Evolutionary conservation across 1,140 invertebrate genomes (phyloP).

Genomic region (Idris sp.): DNA sequence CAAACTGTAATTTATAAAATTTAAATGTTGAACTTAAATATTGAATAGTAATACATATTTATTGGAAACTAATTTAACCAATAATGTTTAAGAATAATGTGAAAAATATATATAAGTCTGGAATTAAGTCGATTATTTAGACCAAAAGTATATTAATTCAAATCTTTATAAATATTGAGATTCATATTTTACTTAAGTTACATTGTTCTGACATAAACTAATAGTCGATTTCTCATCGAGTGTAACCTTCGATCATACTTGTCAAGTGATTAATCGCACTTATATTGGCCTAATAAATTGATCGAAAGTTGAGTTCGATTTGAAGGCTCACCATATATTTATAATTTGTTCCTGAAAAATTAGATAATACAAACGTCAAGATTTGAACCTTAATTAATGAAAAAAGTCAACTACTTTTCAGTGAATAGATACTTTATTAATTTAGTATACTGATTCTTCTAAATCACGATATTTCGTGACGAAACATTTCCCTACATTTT

Average conservation of each 20-base stretch:
- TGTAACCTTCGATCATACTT: conserved; percentile 45
- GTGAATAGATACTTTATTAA: conserved; percentile 11
- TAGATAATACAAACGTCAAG: conserved; percentile 11
- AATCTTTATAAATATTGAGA: conserved; percentile 25
- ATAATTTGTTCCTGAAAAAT: too few species aligned
- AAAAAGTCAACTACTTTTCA: too few species aligned
- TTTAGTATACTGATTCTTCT: not conserved
- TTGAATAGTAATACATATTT: too few species aligned
- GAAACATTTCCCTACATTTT: conserved; percentile 21
- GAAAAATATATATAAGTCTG: too few species aligned
- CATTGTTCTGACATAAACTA: conserved; percentile 52
- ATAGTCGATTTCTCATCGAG: conserved; percentile 41
- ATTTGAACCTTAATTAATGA: conserved; percentile 11
- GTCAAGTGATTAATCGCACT: conserved; percentile 49
- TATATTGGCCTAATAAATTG: conserved; percentile 47
- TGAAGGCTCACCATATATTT: conserved; percentile 28
- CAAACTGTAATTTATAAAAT: too few species aligned
- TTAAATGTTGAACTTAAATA: too few species aligned
- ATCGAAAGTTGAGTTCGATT: conserved; percentile 51
- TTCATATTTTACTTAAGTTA: conserved; percentile 37
- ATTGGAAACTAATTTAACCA: too few species aligned
- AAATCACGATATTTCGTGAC: conserved; percentile 20
- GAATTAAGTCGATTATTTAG: conserved; percentile 6
- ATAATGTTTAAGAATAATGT: too few species aligned
- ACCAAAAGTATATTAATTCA: conserved; percentile 19